Evolutionary conservation across 1,140 invertebrate species (phyloP), one percentile per base, ranked within the genome.

Genomic region (Danaus plexippus): DNA sequence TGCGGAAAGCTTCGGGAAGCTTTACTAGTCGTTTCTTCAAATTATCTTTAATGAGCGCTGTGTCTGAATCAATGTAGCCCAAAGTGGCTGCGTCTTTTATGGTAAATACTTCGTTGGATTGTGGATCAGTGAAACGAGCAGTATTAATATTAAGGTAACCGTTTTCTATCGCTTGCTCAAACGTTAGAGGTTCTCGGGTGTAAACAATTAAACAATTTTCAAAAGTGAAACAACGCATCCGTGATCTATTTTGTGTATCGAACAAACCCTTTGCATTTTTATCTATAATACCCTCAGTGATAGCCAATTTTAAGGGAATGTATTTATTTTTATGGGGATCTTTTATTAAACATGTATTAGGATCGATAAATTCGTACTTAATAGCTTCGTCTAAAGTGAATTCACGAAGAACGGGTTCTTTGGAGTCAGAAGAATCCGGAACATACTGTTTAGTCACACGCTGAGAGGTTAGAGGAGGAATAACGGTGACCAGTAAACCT

Each of bases 21-120:
- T 94, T 95, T 9, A 96, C 89, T 55, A 97, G 82, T 71, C 93
- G 92, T 68, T 92, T 92, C 72, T 94, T 95, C 63, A 92, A 90
- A 59, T 91, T 90, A 88, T 97, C 95, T 90, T 97, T 97, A 44
- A 97, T 91, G 54, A 97, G 84, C 40, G 94, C 95, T 9, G 95
- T 95, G 78, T 96, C 92, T 0, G 95, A 92, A 88, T 98, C 95
- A 47, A 98, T 91, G 41, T 95, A 90, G 54, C 96, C 95, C 12
- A 92, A 88, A 57, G 90, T 90, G 48, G 96, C 89, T 1, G 96
- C 95, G 73, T 97, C 94, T 88, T 95, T 94, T 10, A 98, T 88
- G 11, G 92, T 92, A n/a, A 95, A 79, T 43, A 90, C 80, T 80
- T 93, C 90, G 45, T 90, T 90, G 55, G 91, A 90, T 70, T 89